Conservation (phyloP, 2,888 invertebrate genomes). For the Selenia dentaria region DNA sequence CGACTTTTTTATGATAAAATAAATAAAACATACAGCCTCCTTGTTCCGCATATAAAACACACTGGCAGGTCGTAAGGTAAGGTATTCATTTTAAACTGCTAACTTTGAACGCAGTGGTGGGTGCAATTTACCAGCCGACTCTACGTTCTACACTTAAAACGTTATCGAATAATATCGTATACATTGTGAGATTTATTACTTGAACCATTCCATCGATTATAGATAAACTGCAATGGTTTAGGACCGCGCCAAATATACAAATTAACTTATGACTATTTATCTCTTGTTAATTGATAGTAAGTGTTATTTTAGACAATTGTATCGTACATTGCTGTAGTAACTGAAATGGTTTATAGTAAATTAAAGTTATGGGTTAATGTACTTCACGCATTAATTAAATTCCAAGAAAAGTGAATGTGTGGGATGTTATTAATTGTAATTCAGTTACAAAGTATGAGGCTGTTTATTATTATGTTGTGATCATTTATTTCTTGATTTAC, state of each 20-base stretch:
- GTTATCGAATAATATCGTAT: not conserved
- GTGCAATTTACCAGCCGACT: constrained; percentile 8
- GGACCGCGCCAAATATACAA: not conserved
- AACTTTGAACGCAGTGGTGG: constrained; percentile 17
- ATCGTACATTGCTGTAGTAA: too few species aligned
- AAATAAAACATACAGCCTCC: constrained; percentile 26
- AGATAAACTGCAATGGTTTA: not conserved
- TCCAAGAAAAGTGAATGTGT: constrained; percentile 14
- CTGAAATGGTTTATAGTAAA: too few species aligned
- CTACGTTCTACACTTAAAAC: constrained; percentile 10
- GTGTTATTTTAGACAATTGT: too few species aligned
- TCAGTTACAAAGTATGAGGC: not conserved
- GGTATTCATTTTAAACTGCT: constrained; percentile 55
- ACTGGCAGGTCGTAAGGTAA: constrained; percentile 51
- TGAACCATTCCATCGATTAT: not conserved
- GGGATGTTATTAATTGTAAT: not conserved
- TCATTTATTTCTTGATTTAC: not conserved
- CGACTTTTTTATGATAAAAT: not conserved
- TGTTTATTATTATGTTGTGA: not conserved
- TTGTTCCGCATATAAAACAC: constrained; percentile 31
- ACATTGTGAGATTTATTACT: constrained; percentile 3
- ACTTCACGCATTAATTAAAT: not conserved
- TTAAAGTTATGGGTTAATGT: constrained; percentile 1
- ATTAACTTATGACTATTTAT: not conserved
- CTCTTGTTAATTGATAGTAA: too few species aligned